Conservation (phyloP, 2,797 vertebrate species). For the Fundulus diaphanus region DNA sequence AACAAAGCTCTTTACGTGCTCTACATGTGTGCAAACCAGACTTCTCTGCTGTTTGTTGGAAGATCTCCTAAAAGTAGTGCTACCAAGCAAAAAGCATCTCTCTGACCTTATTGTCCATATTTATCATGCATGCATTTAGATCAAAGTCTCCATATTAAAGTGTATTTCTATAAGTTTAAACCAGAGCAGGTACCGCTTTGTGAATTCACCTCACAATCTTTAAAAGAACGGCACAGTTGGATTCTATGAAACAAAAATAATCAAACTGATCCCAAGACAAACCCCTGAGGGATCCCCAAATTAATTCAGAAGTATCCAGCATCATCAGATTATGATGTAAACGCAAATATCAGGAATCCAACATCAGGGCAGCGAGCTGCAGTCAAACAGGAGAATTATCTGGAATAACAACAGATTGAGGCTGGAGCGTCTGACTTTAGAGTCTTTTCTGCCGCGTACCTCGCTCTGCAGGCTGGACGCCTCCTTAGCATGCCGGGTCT, state of each 20-base stretch:
- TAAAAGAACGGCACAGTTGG: not conserved
- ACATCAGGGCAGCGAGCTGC: not conserved
- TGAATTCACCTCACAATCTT: not conserved
- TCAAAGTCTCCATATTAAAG: too few relatives aligned
- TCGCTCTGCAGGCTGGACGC: slow-evolving; percentile 63
- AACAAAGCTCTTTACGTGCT: too few relatives aligned
- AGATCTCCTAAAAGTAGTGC: too few relatives aligned
- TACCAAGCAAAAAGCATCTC: too few relatives aligned
- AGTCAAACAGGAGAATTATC: not conserved
- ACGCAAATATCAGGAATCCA: not conserved
- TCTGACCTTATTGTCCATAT: too few relatives aligned
- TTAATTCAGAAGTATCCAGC: not conserved
- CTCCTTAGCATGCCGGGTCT: slow-evolving; percentile 65
- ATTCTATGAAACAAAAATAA: not conserved
- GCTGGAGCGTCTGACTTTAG: not conserved
- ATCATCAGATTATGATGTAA: too few relatives aligned
- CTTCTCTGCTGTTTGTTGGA: too few relatives aligned
- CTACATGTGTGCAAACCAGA: too few relatives aligned
- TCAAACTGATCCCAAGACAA: not conserved
- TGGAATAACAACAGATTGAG: too few relatives aligned
- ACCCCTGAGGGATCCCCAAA: not conserved
- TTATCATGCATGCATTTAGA: too few relatives aligned
- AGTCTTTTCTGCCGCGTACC: slow-evolving; percentile 36
- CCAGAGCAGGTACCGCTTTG: not conserved
- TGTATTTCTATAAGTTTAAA: too few relatives aligned